Percentiles rank a stretch among this genome's conserved stretches.
Evolutionary conservation across 1,140 invertebrate genomes (phyloP).

Genomic region (Calephelis nemesis): DNA sequence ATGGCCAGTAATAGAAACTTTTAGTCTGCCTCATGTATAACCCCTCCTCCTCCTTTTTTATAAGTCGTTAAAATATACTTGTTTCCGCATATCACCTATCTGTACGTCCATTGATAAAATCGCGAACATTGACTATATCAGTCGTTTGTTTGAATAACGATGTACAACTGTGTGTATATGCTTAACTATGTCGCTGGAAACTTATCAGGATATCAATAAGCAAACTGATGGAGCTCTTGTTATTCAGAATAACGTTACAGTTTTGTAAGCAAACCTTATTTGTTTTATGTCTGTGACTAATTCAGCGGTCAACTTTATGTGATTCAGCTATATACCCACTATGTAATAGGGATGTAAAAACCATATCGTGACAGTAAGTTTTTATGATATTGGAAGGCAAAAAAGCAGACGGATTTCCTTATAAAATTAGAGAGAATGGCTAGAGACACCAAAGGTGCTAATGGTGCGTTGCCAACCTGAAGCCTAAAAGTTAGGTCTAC

Average conservation of each 20-base stretch:
- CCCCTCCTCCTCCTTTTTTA: too few relatives aligned
- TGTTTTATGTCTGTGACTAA: slow-evolving; percentile 6
- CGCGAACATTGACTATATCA: slow-evolving; percentile 44
- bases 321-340: background rate
- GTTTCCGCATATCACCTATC: slow-evolving; percentile 14
- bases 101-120: slow-evolving; percentile 36
- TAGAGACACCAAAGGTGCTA: too few relatives aligned
- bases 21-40: background rate
- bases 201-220: slow-evolving; percentile 60
- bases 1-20: background rate
- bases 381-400: too few relatives aligned
- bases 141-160: slow-evolving; percentile 46
- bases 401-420: too few relatives aligned
- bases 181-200: slow-evolving; percentile 43
- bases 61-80: background rate
- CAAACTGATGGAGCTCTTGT: slow-evolving; percentile 51
- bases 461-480: too few relatives aligned
- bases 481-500: too few relatives aligned
- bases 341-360: background rate
- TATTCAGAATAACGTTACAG: slow-evolving; percentile 48
- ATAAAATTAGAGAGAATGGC: too few relatives aligned
- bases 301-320: background rate
- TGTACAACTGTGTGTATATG: slow-evolving; percentile 40
- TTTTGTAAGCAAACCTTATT: slow-evolving; percentile 25
- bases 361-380: too few relatives aligned